Evolutionary conservation across 1,140 invertebrate genomes (phyloP).

Genomic region (Brachionus sp.): DNA sequence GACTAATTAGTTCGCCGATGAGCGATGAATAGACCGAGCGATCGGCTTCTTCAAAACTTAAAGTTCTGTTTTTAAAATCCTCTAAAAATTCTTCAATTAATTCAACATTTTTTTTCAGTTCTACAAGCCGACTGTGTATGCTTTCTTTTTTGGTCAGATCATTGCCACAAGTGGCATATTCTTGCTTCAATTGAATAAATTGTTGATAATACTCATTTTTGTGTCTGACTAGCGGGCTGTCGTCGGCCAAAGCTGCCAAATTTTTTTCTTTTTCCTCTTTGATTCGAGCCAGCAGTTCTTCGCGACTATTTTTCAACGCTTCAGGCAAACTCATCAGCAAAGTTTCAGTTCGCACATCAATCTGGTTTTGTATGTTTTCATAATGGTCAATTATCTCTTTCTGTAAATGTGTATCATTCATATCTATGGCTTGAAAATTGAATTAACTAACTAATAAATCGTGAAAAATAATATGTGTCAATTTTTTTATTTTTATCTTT

Average conservation of each 20-base stretch:
- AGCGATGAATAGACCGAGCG: background rate
- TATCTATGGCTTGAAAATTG: background rate
- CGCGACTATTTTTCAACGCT: constrained; percentile 17
- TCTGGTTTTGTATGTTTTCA: constrained; percentile 14
- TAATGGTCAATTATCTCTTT: constrained; percentile 42
- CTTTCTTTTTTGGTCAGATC: background rate
- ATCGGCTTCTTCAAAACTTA: constrained; percentile 39
- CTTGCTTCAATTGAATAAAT: constrained; percentile 15
- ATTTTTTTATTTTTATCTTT: background rate
- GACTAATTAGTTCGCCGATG: background rate
- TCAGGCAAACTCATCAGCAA: constrained; percentile 27
- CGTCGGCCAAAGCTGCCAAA: background rate
- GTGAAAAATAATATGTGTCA: background rate
- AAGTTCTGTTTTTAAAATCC: constrained; percentile 36
- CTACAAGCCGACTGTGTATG: background rate
- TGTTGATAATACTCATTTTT: constrained; percentile 21
- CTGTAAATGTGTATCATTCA: background rate
- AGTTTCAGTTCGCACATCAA: constrained; percentile 30
- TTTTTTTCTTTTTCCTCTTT: constrained; percentile 43
- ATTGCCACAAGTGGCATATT: background rate
- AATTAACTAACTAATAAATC: background rate
- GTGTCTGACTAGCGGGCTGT: constrained; percentile 4
- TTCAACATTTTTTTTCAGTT: constrained; percentile 32
- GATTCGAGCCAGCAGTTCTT: constrained; percentile 1
- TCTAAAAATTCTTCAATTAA: constrained; percentile 37